These are phyloP conservation scores for Plumapathes pennacea DNA, from an alignment of 92 coral and sea anemone genomes.

Conservation along the genomic window DNA sequence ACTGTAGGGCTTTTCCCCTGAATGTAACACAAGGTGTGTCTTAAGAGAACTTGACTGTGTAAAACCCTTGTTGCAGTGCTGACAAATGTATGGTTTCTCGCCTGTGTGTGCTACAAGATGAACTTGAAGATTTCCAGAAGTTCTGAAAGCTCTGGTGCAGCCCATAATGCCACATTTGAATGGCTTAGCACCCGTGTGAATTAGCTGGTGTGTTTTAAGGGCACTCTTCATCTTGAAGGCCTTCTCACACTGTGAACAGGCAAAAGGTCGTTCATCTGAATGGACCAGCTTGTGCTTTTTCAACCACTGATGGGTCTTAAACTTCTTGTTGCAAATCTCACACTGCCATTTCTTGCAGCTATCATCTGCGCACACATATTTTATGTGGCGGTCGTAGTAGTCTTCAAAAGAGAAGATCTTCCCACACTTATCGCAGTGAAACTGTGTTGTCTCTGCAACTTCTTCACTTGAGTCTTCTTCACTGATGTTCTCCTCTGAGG, in stretches of 20 bases:
- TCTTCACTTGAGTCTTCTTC: not conserved
- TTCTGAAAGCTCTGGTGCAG: constrained; percentile 94
- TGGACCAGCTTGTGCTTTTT: constrained; percentile 93
- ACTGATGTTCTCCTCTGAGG: too few species aligned
- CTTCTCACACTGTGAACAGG: constrained; percentile 91
- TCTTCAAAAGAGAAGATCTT: constrained; percentile 51
- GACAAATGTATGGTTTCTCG: constrained; percentile 95
- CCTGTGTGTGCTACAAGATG: constrained; percentile 90
- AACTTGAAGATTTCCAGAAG: constrained; percentile 98
- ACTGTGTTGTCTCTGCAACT: not conserved
- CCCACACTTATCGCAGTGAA: constrained; percentile 33
- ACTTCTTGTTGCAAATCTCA: constrained; percentile 88
- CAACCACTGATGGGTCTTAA: constrained; percentile 89
- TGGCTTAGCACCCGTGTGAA: constrained; percentile 96
- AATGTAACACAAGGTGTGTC: constrained; percentile 96
- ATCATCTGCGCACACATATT: constrained; percentile 52
- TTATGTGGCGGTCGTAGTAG: constrained; percentile 48
- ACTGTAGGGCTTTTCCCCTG: constrained; percentile 93
- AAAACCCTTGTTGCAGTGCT: constrained; percentile 94
- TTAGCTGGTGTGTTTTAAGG: constrained; percentile 89
- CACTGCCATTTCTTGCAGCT: constrained; percentile 60
- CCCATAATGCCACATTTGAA: constrained; percentile 97
- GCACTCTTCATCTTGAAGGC: constrained; percentile 94
- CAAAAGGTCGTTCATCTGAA: constrained; percentile 96
- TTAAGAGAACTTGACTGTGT: constrained; percentile 97